Evolutionary conservation across 2,113 vertebrate genomes (phyloP).

Genomic region (Cyprinus carpio): DNA sequence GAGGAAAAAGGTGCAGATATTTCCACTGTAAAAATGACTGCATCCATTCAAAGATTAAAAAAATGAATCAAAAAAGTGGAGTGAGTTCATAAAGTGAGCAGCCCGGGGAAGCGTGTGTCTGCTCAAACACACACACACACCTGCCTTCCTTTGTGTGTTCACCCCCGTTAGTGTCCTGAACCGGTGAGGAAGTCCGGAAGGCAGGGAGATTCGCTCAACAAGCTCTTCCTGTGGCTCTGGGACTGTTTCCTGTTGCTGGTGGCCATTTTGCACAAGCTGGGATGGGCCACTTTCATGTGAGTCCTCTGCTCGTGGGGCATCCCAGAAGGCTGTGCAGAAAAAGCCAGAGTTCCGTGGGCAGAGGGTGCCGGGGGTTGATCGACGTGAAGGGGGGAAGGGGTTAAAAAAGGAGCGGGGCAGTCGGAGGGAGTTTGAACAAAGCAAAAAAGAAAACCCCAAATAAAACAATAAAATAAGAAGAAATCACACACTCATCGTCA

Average conservation of each 20-base stretch:
- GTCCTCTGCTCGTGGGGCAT: constrained; percentile 69
- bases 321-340: constrained; percentile 67
- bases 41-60: constrained; percentile 27
- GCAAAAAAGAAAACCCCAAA: constrained; percentile 52
- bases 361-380: constrained; percentile 22
- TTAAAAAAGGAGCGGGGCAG: constrained; percentile 60
- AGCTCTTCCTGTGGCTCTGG: constrained; percentile 72
- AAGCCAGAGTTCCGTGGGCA: constrained; percentile 50
- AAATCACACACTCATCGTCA: constrained; percentile 93
- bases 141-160: constrained; percentile 50
- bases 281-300: constrained; percentile 66
- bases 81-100: constrained; percentile 40
- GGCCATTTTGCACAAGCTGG: constrained; percentile 69
- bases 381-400: constrained; percentile 22
- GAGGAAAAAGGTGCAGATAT: constrained; percentile 15
- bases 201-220: constrained; percentile 70
- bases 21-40: constrained; percentile 31
- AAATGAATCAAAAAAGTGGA: constrained; percentile 19
- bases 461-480: constrained; percentile 58
- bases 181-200: constrained; percentile 72
- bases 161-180: constrained; percentile 71
- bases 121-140: background rate
- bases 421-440: constrained; percentile 45
- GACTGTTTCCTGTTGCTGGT: constrained; percentile 68
- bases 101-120: background rate